phyloP scores from a whole-genome alignment of 2,113 vertebrate species.

The Ptilonorhynchus violaceus region DNA sequence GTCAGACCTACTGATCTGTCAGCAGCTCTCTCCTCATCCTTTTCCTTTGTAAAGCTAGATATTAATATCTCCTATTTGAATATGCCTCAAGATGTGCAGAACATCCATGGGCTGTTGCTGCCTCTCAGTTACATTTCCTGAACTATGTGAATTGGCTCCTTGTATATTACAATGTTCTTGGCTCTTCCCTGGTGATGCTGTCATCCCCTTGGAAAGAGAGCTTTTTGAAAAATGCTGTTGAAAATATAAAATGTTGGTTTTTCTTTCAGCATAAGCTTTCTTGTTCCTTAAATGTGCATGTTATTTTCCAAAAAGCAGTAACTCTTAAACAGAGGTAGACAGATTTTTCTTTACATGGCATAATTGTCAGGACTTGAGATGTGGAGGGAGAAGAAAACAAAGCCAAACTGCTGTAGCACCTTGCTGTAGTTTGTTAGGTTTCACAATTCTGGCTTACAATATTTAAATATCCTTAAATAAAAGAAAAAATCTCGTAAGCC shows the following conservation, averaged over 20 bases:
- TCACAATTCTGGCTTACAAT: background rate
- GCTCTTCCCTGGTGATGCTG: background rate
- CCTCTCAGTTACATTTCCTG: background rate
- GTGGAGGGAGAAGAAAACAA: background rate
- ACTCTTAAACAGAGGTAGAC: background rate
- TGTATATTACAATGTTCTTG: background rate
- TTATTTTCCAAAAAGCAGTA: background rate
- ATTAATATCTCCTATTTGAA: background rate
- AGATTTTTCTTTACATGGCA: background rate
- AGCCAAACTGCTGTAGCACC: background rate
- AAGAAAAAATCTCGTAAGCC: background rate
- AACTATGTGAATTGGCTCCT: background rate
- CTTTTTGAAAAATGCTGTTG: background rate
- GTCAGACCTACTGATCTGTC: background rate
- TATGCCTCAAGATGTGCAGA: background rate
- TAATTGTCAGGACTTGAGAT: background rate
- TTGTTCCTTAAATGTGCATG: background rate
- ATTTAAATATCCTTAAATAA: background rate
- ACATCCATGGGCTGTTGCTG: background rate
- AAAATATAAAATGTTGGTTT: background rate
- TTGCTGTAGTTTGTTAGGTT: background rate
- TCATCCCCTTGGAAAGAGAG: background rate
- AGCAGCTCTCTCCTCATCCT: background rate
- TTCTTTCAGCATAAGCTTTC: background rate
- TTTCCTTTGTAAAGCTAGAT: background rate